Evolutionary conservation across 2,113 vertebrate species (phyloP), one percentile per base, ranked within the genome.

Genomic region (Hyperopisus bebe): DNA sequence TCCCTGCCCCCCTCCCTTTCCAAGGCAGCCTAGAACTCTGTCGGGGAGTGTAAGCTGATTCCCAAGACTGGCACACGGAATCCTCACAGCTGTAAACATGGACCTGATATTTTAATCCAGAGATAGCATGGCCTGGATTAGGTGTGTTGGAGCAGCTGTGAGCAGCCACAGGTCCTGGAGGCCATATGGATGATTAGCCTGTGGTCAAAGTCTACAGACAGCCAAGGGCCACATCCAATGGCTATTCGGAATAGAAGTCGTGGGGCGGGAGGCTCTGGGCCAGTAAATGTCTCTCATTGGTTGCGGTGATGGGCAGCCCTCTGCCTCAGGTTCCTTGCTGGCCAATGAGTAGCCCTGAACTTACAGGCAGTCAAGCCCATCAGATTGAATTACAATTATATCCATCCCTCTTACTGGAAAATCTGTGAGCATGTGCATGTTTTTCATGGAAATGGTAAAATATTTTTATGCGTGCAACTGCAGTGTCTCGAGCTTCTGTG

Each of bases 11-110:
- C 39, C 35, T 88, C 19, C 7, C 53, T 42, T 31, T 87, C 48
- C 50, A 27, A 55, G 5, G 39, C 51, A 80, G 17, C 31, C 74
- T 48, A 87, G 46, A 53, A 51, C 39, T 88, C 31, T 77, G 48
- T 7, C 39, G 48, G 31, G 51, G 44, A 44, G 17, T 55, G 74
- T 84, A 58, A 89, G 74, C 74, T 84, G 74, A 84, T 89, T 89
- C 82, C 13, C 39, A 84, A 89, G 74, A 46, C 31, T 89, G 39
- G 31, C 13, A 74, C 62, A 82, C 19, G n/a, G 19, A 39, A 55
- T 84, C 88, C 77, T 44, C 50, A 53, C 74, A 53, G 77, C 50
- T 39, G 88, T 58, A 58, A 83, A 89, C 88, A 53, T 27, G 88
- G 48, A 10, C 31, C 19, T 31, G 70, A 58, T 58, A 44, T 80